A percentile compares a stretch with the other conserved stretches of the same genome.
phyloP scores from a whole-genome alignment of 2,113 vertebrate species.

The Tretioscincus oriximinensis region DNA sequence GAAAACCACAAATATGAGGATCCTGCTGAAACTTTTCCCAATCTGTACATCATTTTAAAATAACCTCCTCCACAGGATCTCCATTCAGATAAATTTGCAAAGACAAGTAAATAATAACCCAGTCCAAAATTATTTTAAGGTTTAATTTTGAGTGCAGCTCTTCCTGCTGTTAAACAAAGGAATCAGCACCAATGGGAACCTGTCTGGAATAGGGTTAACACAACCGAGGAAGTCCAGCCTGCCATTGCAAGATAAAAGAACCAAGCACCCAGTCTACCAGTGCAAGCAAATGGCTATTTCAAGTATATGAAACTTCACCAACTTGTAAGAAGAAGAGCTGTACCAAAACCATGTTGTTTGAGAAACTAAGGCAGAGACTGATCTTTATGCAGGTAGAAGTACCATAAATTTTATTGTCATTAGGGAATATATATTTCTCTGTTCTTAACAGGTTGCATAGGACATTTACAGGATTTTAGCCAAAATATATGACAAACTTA shows the following conservation, averaged over 20 bases:
- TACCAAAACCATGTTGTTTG: no score
- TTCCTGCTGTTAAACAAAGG: background rate
- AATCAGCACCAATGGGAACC: background rate
- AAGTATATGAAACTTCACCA: no score
- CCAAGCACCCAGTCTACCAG: no score
- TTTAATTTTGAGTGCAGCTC: background rate
- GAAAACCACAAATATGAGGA: background rate
- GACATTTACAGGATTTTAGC: background rate
- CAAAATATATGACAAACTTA: no score
- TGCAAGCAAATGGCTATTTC: no score
- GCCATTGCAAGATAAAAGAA: no score
- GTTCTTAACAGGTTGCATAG: background rate
- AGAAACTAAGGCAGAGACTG: background rate
- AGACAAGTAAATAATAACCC: background rate
- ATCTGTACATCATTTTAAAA: no score
- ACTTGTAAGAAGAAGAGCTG: no score
- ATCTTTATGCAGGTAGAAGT: background rate
- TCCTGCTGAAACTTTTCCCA: background rate
- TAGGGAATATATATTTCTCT: background rate
- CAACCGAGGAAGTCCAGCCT: no score
- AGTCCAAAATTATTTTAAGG: background rate
- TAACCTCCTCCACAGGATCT: background rate
- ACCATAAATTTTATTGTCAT: background rate
- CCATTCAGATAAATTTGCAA: background rate
- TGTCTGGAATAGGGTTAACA: no score